Conservation (phyloP, 2,888 invertebrate genomes). For the Eupithecia exiguata region DNA sequence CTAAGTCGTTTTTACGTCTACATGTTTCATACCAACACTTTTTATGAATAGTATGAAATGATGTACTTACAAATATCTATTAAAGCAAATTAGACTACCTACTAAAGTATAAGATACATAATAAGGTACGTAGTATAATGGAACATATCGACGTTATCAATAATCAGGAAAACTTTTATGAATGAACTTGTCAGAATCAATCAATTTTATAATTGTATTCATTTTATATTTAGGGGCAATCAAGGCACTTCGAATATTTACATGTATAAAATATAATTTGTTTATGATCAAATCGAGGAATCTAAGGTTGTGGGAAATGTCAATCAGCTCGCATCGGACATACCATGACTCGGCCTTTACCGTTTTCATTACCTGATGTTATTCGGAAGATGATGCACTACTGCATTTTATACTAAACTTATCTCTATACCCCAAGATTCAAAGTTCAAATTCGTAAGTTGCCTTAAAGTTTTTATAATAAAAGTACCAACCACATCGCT, state of each 20-base stretch:
- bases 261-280: conserved; percentile 26
- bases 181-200: neutral
- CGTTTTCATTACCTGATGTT: conserved; percentile 61
- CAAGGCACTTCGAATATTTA: conserved; percentile 23
- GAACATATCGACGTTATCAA: no score
- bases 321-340: conserved; percentile 57
- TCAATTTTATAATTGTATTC: no score
- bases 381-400: conserved; percentile 63
- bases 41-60: neutral
- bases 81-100: neutral
- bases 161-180: neutral
- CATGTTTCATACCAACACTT: neutral
- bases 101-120: neutral
- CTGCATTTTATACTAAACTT: conserved; percentile 51
- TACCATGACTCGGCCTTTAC: conserved; percentile 63
- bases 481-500: conserved; percentile 59
- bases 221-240: neutral
- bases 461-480: conserved; percentile 58
- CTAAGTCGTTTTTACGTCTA: conserved; percentile 3
- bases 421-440: conserved; percentile 40
- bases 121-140: no score
- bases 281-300: conserved; percentile 41
- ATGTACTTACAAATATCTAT: neutral
- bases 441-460: conserved; percentile 54
- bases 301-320: conserved; percentile 72